These are phyloP conservation scores for Chunga burmeisteri DNA, from an alignment of 2,113 vertebrate genomes.

Conservation along the genomic window DNA sequence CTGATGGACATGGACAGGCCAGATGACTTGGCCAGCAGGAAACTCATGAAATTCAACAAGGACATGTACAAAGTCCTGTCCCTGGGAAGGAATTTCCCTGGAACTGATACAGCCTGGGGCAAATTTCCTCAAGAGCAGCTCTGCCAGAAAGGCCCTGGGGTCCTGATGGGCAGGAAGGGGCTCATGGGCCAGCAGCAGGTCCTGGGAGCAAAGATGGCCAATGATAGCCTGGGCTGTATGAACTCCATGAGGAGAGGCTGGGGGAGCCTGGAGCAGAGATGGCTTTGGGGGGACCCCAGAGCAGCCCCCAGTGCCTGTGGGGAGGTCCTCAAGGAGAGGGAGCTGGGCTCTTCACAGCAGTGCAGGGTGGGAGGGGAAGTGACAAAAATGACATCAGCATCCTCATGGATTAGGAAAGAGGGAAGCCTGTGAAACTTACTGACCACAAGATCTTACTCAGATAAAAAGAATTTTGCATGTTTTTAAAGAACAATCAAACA, in stretches of 20 bases:
- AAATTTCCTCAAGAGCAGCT: neutral
- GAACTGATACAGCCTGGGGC: neutral
- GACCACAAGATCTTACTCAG: neutral
- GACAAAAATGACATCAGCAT: neutral
- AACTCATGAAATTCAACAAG: neutral
- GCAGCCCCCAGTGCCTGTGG: neutral
- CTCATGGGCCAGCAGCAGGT: neutral
- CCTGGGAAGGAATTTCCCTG: neutral
- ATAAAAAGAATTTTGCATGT: neutral
- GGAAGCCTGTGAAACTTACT: neutral
- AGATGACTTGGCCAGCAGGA: neutral
- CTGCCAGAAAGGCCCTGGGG: neutral
- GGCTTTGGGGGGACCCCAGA: neutral
- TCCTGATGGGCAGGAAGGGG: neutral
- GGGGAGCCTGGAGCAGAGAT: neutral
- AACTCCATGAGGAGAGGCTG: neutral
- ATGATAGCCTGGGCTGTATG: neutral
- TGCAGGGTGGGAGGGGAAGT: neutral
- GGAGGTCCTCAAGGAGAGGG: neutral
- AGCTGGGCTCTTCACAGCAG: rapidly evolving
- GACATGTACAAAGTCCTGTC: neutral
- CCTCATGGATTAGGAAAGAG: neutral
- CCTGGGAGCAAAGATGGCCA: neutral
- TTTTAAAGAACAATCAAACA: neutral
- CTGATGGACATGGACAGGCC: neutral